Evolutionary conservation across 23 tunicate genomes (phyloP), one percentile per base, ranked within the genome.

Genomic region (Ciona savignyi): DNA sequence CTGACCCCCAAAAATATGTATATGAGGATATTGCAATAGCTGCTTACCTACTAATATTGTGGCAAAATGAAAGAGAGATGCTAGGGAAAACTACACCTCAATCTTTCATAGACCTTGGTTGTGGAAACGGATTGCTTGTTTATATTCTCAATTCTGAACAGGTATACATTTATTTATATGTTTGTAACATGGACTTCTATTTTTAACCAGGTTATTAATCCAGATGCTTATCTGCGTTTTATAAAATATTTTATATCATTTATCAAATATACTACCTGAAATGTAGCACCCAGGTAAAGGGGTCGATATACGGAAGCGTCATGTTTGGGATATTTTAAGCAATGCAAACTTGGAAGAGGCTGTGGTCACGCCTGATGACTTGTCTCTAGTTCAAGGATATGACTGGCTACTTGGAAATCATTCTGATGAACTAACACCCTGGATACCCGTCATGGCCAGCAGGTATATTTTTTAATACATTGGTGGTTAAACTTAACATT

Each of bases 21-120:
- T 83, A 74, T 60, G 99, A 94, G 87, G 99, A 94, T 65, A 74
- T 94, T 33, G 99, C 99, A 1, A 94, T 94, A 70, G 99, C 99
- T 15, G 48, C 99, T 1, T 94, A 94, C 63, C 84, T 94, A n/a
- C 29, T 94, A 2, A 29, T 79, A 0, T 68, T 87, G n/a, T 94
- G 99, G 99, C 72, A 87, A 70, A 64, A 51, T 1, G 86, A 86
- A 64, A 34, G 85, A 23, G 75, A 64, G 25, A 19, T 27, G 22
- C 28, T 32, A 1, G 73, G 68, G 0, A 35, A 22, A 29, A 35
- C 33, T 2, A 65, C 71, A 66, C 63, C 71, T 30, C 95, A 83
- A 64, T 78, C 85, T 2, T 94, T 94, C 61, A 68, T 82, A 62
- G 99, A 94, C 66, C 61, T 94, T 29, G 99, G 99, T 0, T 94